Conservation (phyloP, 1,140 invertebrate species). For the Sarcophaga bullata region DNA sequence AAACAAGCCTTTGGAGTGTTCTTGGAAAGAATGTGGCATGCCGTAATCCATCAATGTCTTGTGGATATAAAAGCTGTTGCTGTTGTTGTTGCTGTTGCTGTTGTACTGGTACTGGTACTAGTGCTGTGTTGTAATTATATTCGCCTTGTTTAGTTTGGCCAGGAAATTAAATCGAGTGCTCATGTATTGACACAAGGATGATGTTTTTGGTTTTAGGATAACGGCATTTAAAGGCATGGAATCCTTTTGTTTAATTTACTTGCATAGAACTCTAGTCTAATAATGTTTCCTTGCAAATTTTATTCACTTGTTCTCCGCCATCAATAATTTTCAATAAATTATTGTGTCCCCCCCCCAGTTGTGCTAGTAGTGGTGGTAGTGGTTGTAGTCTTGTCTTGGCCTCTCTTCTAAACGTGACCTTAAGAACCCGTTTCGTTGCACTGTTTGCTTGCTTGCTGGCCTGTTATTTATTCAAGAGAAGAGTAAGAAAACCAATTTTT, state of each 20-base stretch:
- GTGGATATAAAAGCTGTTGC: not conserved
- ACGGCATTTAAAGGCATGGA: no score
- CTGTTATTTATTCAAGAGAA: not conserved
- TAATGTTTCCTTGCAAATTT: not conserved
- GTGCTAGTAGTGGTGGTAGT: no score
- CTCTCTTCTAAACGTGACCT: not conserved
- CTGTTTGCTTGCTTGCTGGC: not conserved
- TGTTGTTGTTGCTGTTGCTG: no score
- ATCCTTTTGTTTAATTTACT: no score
- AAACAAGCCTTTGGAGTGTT: not conserved
- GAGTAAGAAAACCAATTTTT: not conserved
- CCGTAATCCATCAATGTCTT: conserved; percentile 8
- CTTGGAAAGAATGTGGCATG: not conserved
- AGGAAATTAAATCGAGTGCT: not conserved
- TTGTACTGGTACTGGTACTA: no score
- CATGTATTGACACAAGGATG: not conserved
- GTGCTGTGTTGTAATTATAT: not conserved
- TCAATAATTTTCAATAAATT: not conserved
- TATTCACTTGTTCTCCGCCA: not conserved
- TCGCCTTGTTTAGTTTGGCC: not conserved
- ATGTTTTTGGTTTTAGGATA: no score
- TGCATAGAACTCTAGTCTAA: not conserved
- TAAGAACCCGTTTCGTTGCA: no score
- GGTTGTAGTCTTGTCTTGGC: not conserved
- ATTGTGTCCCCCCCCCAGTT: not conserved